Base-by-base conservation (phyloP, 1,140 invertebrate genomes). In the Tetramorium parvispinum region DNA sequence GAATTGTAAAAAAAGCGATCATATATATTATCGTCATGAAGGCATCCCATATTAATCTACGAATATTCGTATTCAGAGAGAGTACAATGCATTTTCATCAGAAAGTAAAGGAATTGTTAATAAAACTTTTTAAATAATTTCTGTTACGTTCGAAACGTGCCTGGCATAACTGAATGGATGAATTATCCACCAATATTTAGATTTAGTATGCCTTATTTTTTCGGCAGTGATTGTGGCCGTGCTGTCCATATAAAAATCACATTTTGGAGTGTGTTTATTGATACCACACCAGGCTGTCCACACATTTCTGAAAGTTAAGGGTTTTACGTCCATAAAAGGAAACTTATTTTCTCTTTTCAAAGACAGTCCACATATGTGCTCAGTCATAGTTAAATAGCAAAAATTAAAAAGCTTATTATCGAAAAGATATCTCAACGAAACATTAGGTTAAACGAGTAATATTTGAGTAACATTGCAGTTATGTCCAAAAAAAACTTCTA, bases 141-240 rank as follows among this genome's bases (percentile, higher is more conserved):
- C 21, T 53, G 73, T 59, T n/a, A 59, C 3, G 7, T 68, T 51
- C 10, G 21, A 65, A 18, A 51, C 13, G 1, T 85, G 94, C 94
- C 92, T 94, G 40, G 87, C 27, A 51, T 87, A 85, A 66, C 94
- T 94, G 32, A 94, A 94, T 6, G 94, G 94, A 89, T 95, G 94
- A 86, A 95, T 87, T 65, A 94, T 92, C 93, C 94, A 94, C 85
- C 76, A 92, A 71, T 92, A 66, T 40, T 87, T 81, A 6, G 77
- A 37, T 13, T 40, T 55, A n/a, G 21, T 40, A 16, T 94, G 94
- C 6, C 91, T 90, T 61, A 51, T 88, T 88, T 65, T 93, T 88
- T 95, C 94, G 6, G 91, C 91, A 2, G 61, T 86, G 0, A 93
- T 63, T 2, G 88, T 85, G 16, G 94, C 90, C 70, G 88, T 78